Percentiles rank a stretch among this genome's conserved stretches.
These are phyloP conservation scores for Eubucco bourcierii DNA, from an alignment of 2,113 vertebrate genomes.

Conservation along the genomic window DNA sequence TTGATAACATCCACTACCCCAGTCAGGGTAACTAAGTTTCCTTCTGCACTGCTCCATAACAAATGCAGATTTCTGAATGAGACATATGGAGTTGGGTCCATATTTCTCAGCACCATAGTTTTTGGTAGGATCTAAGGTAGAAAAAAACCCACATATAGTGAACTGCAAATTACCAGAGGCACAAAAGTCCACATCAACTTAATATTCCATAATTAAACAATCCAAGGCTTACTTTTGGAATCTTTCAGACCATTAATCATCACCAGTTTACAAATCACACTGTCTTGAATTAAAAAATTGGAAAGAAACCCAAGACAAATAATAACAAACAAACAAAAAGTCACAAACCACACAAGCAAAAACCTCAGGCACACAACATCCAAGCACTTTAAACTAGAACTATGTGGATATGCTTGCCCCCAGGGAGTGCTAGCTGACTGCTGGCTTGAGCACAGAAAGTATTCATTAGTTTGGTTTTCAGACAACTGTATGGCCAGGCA, in stretches of 20 bases:
- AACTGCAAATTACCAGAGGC: background rate
- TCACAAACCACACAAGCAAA: no score
- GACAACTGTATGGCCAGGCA: background rate
- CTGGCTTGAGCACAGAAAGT: background rate
- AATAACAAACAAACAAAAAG: background rate
- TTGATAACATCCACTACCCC: conserved; percentile 98
- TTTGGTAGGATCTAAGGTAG: conserved; percentile 83
- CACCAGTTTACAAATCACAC: background rate
- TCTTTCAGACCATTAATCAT: background rate
- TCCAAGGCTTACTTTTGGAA: background rate
- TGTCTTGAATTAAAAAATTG: background rate
- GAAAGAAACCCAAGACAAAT: background rate
- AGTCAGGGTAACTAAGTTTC: conserved; percentile 92
- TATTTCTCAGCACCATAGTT: conserved; percentile 97
- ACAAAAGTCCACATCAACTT: background rate
- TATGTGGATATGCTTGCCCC: background rate
- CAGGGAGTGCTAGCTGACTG: background rate
- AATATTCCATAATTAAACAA: background rate
- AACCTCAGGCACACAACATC: no score
- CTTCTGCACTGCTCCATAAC: conserved; percentile 92
- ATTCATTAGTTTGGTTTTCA: background rate
- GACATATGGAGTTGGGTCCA: conserved; percentile 89
- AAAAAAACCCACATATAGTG: background rate
- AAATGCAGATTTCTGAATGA: conserved; percentile 93
- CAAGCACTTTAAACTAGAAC: background rate